These are phyloP conservation scores for Drosophila mayaguana DNA, from an alignment of 2,888 invertebrate species.

Conservation along the genomic window DNA sequence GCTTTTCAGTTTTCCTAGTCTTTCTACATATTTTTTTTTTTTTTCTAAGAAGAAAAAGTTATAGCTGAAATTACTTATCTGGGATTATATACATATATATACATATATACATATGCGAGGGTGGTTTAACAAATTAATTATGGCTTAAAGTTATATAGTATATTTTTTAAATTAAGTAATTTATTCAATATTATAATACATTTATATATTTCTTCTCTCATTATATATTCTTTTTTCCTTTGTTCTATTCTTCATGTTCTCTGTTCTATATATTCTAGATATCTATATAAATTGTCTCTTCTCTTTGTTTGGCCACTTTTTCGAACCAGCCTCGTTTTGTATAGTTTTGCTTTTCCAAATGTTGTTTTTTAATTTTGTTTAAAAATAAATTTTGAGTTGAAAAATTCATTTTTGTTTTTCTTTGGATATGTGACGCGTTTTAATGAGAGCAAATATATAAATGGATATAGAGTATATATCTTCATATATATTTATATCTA, in stretches of 20 bases:
- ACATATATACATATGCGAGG: neutral
- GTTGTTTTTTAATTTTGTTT: conserved; percentile 23
- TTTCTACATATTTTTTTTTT: neutral
- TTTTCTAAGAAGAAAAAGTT: neutral
- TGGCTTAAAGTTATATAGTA: neutral
- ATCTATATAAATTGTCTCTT: neutral
- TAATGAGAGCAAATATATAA: conserved; percentile 54
- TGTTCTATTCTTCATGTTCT: neutral
- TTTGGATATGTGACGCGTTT: conserved; percentile 68
- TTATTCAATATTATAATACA: no score
- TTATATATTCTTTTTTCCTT: neutral
- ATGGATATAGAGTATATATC: neutral
- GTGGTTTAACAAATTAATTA: neutral
- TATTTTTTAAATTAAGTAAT: neutral
- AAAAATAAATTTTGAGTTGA: conserved; percentile 37
- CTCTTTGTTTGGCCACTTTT: neutral
- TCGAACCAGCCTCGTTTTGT: neutral
- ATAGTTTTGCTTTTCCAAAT: conserved; percentile 2
- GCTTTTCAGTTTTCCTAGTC: conserved; percentile 8
- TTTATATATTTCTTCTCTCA: neutral
- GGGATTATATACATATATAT: neutral
- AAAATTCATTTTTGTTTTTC: conserved; percentile 18
- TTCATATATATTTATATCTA: conserved; percentile 1
- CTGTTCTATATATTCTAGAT: neutral
- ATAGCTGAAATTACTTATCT: neutral